Conservation (phyloP, 2,888 invertebrate species). For the Actias luna region DNA sequence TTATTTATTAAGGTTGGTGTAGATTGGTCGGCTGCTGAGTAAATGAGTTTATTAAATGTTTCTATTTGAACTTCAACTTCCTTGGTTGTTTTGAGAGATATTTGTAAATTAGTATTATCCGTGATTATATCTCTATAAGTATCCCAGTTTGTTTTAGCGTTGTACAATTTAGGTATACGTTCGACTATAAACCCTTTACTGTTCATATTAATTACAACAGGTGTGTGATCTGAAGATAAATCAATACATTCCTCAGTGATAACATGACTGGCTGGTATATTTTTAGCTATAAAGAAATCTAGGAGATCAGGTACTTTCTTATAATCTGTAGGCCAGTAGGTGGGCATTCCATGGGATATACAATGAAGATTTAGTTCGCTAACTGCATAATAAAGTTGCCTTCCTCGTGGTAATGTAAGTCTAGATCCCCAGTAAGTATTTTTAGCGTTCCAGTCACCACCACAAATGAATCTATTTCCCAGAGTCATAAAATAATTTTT, state of each 20-base stretch:
- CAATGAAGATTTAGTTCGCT: background rate
- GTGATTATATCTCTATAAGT: no score
- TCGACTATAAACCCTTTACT: background rate
- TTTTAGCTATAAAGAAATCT: background rate
- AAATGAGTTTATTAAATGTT: background rate
- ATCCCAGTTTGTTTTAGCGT: background rate
- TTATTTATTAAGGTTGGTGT: background rate
- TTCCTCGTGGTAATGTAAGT: background rate
- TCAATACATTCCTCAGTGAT: background rate
- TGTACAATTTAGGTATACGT: background rate
- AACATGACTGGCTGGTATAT: background rate
- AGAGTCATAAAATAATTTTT: background rate
- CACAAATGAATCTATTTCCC: background rate
- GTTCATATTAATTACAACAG: no score
- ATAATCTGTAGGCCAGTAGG: background rate
- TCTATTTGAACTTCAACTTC: background rate
- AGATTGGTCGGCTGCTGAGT: background rate
- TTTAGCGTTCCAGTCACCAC: background rate
- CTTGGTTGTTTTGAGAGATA: background rate
- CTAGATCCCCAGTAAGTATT: background rate
- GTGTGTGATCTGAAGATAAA: background rate
- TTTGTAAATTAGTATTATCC: no score
- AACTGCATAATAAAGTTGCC: background rate
- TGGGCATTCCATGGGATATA: no score
- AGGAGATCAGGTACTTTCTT: background rate